phyloP scores from a whole-genome alignment of 2,888 invertebrate genomes.

The Chaitophorus viminalis region DNA sequence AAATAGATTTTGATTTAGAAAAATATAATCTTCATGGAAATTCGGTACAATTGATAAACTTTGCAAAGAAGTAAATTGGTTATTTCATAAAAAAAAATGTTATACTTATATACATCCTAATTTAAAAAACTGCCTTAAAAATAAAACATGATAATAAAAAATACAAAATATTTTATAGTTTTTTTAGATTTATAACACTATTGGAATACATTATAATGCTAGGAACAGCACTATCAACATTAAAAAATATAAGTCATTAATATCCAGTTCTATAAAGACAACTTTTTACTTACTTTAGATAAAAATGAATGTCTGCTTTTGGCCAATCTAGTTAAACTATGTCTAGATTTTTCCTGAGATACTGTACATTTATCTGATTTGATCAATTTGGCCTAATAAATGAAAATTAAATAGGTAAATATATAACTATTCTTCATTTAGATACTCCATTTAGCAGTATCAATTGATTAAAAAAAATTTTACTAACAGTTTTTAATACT shows the following conservation, averaged over 20 bases:
- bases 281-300: constrained; percentile 47
- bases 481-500: constrained; percentile 3
- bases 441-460: background rate
- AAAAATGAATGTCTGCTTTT: constrained; percentile 56
- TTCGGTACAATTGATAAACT: too few species aligned
- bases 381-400: constrained; percentile 10
- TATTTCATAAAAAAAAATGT: too few species aligned
- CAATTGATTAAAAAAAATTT: background rate
- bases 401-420: background rate
- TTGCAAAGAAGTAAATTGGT: too few species aligned
- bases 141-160: too few species aligned
- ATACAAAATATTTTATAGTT: too few species aligned
- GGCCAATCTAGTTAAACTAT: constrained; percentile 53
- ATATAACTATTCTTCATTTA: background rate
- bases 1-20: too few species aligned
- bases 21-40: too few species aligned
- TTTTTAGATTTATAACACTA: too few species aligned
- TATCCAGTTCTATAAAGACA: too few species aligned
- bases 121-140: too few species aligned
- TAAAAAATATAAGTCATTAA: background rate
- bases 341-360: constrained; percentile 25
- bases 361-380: background rate
- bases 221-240: background rate
- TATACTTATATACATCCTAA: too few species aligned
- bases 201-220: too few species aligned